Evolutionary conservation across 2,888 invertebrate genomes (phyloP).

Genomic region (Trichacis sp.): DNA sequence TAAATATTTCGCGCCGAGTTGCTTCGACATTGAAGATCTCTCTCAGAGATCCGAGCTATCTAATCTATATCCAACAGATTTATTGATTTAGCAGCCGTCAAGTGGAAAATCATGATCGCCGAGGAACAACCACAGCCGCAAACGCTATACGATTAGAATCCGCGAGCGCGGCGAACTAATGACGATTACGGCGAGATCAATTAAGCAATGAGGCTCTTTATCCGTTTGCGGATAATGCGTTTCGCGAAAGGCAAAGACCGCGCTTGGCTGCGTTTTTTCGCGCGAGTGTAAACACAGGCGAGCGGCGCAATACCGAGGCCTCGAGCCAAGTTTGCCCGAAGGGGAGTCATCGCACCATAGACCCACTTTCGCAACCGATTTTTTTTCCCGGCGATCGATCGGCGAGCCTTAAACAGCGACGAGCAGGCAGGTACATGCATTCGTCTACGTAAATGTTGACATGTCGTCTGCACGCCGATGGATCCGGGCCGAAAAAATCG

Average conservation of each 20-base stretch:
- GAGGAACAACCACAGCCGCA: neutral
- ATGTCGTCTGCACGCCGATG: constrained; percentile 27
- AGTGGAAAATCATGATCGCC: neutral
- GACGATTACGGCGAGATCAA: constrained; percentile 9
- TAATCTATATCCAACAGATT: constrained; percentile 8
- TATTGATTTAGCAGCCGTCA: constrained; percentile 7
- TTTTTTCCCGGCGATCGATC: constrained; percentile 29
- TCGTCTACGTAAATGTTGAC: constrained; percentile 51
- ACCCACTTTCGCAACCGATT: constrained; percentile 47
- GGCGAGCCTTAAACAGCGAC: constrained; percentile 38
- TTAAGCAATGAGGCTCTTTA: constrained; percentile 12
- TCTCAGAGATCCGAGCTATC: neutral
- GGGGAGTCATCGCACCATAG: constrained; percentile 31
- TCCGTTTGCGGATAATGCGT: constrained; percentile 10
- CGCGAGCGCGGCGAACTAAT: neutral
- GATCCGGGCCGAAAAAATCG: constrained; percentile 31
- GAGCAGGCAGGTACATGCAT: constrained; percentile 47
- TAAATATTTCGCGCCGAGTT: neutral
- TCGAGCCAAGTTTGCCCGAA: constrained; percentile 14
- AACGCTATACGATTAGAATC: neutral
- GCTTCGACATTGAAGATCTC: neutral
- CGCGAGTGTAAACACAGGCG: constrained; percentile 8
- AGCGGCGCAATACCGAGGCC: constrained; percentile 14
- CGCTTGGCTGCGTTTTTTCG: constrained; percentile 5
- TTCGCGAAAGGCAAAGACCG: constrained; percentile 6